Base-by-base conservation (phyloP, 30 jellyfish, hydroid and myxozoan species). In the Cassiopea andromeda region DNA sequence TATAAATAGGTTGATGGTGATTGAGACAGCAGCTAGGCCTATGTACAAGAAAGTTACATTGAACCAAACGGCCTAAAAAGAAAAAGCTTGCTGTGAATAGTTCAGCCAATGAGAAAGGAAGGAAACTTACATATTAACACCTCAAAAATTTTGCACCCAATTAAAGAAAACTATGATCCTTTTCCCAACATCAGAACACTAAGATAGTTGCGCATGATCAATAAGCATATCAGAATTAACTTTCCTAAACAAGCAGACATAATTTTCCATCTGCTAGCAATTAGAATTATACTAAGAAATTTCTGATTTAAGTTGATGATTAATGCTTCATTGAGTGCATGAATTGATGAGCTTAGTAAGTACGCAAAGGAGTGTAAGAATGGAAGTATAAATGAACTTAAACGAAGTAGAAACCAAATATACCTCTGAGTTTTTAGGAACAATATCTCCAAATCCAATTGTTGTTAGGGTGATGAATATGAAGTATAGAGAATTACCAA, bases 11-110 rank as follows among this genome's bases (percentile, higher is more conserved):
- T 94, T 94, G 46, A 94, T 90, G 44, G 97, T 90, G 86, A 94
- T 94, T 44, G 98, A 94, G 47, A 94, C 97, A 6, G 97, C 97
- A 19, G 98, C 98, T 54, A 94, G 78, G 48, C 98, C 98, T 60
- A 94, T 82, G 87, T 94, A 94, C 27, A 94, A 89, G 48, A 94
- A 85, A 38, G 98, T 90, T 48, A 94, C 97, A 73, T 94, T 85
- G 88, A 94, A 94, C 97, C 97, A 90, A 8, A 94, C 94, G 44
- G 97, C 98, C 98, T 94, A 50, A 48, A 90, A 91, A 19, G 68
- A 54, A 54, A 10, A 54, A 54, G 64, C 7, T 54, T 54, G 7
- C 12, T 6, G 10, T 54, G 64, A 10, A 54, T 27, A 27, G 38
- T 27, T 27, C 38, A 27, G 38, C 38, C 38, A 27, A 27, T 27